phyloP scores from a whole-genome alignment of 2,888 invertebrate genomes.

The Tachina fera region DNA sequence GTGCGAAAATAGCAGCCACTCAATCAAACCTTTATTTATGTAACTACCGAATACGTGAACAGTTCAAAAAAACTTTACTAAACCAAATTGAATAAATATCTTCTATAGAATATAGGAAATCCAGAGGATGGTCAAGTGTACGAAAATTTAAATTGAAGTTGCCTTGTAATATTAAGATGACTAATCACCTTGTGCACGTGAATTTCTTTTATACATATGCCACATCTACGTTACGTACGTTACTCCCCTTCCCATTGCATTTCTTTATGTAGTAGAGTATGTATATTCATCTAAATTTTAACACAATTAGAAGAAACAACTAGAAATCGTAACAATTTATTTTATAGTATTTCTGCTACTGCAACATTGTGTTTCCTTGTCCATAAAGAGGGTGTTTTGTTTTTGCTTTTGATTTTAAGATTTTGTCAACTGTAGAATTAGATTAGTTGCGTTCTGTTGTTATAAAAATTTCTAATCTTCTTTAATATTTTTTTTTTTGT shows the following conservation, averaged over 20 bases:
- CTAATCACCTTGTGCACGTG: too few relatives aligned
- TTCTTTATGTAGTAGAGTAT: too few relatives aligned
- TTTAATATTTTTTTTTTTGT: constrained; percentile 18
- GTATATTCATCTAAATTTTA: background rate
- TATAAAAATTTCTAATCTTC: constrained; percentile 52
- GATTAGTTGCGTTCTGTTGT: constrained; percentile 15
- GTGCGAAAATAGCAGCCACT: constrained; percentile 38
- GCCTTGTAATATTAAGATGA: constrained; percentile 35
- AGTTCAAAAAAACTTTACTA: background rate
- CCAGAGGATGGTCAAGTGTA: constrained; percentile 31
- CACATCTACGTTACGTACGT: background rate
- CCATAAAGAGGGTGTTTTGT: constrained; percentile 60
- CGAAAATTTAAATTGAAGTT: constrained; percentile 31
- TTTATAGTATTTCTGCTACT: background rate
- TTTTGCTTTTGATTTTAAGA: constrained; percentile 19
- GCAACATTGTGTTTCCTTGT: constrained; percentile 14
- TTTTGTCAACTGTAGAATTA: constrained; percentile 22
- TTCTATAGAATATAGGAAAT: background rate
- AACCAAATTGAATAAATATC: constrained; percentile 21
- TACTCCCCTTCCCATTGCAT: background rate
- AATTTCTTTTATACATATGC: too few relatives aligned
- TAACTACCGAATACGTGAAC: background rate
- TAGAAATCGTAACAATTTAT: constrained; percentile 18
- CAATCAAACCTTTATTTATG: background rate
- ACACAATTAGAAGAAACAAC: background rate